Evolutionary conservation across 2,113 vertebrate genomes (phyloP), one percentile per base, ranked within the genome.

Genomic region (Nothocercus nigrocapillus): DNA sequence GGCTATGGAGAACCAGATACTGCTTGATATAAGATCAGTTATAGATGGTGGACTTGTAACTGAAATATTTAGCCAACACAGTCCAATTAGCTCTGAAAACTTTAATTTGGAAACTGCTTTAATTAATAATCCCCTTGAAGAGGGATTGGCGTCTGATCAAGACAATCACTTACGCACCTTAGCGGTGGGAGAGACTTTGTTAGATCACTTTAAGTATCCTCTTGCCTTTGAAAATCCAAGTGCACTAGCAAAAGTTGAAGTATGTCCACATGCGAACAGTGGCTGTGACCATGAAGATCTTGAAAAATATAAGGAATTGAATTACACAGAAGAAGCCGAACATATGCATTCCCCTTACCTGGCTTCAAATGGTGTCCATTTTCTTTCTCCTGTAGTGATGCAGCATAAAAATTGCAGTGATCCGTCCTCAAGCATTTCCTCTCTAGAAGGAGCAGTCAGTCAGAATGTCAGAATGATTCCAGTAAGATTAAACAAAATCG

Each of bases 401-500:
- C 91, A 82, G 8, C 85, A 93, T 79, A 38, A 91, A 68, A 93
- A 84, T 20, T 34, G 84, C 28, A 58, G 9, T 74, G 45, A 93
- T 51, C 17, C 19, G 7, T 18, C 93, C 27, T 86, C 89, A 69
- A 76, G 82, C 21, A 3, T 97, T 80, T 95, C 89, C 59, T 73
- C 78, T 70, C 11, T 64, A 76, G 95, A 96, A 70, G 94, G 38
- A 89, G 2, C 75, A 45, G 34, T 70, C 51, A 75, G 53, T 77
- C 32, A 88, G 25, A 96, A 96, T 17, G 83, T 97, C 91, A 91
- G 91, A 44, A 62, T 86, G 62, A 89, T 94, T 67, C 93, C 97
- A 47, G 97, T 97, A 97, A 97, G 97, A 87, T 81, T 85, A 63
- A 64, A 17, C 24, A 62, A 87, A 92, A 58, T n/a, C 62, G 19